Evolutionary conservation across 1,140 invertebrate species (phyloP), one percentile per base, ranked within the genome.

Genomic region (Callitettix versicolor): DNA sequence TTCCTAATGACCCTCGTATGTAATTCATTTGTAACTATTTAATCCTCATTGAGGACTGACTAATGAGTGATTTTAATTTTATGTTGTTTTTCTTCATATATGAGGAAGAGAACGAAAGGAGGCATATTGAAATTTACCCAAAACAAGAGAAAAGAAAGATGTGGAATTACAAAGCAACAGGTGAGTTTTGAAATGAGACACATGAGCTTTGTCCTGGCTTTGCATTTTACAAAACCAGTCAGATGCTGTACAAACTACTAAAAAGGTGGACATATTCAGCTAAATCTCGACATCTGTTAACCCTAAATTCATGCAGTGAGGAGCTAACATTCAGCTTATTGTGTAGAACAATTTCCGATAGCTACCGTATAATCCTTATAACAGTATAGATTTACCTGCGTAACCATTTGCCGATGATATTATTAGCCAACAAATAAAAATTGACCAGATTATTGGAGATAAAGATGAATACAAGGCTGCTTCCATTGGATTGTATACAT

Each of bases 401-500:
- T 76, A 67, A 43, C 77, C 73, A 11, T 74, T 77, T 56, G 76
- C 75, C 41, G 79, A 80, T 9, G 76, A 76, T 62, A 82, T 80
- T 47, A 83, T 77, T 1, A 76, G 61, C 84, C 84, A 86, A 26
- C 75, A 75, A 3, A 85, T 62, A 3, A 75, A 73, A 2, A 81
- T 44, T 6, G 79, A 71, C 56, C 78, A 78, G 1, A 78, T 68
- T n/a, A 84, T 67, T 12, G 83, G 81, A 55, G 78, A 74, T 58
- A 82, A 69, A 1, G 82, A 76, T 6, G 77, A 73, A 60, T 84
- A 86, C 47, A 79, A 70, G 22, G 81, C 76, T 0, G 79, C 77
- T 44, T 81, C 79, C 26, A 72, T 67, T 1, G 71, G 68, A 51
- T 76, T 73, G 65, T 84, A 84, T 17, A 74, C 68, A 60, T 80